These are phyloP conservation scores for Thomomys bottae DNA, from an alignment of 2,113 vertebrate species.

Conservation along the genomic window DNA sequence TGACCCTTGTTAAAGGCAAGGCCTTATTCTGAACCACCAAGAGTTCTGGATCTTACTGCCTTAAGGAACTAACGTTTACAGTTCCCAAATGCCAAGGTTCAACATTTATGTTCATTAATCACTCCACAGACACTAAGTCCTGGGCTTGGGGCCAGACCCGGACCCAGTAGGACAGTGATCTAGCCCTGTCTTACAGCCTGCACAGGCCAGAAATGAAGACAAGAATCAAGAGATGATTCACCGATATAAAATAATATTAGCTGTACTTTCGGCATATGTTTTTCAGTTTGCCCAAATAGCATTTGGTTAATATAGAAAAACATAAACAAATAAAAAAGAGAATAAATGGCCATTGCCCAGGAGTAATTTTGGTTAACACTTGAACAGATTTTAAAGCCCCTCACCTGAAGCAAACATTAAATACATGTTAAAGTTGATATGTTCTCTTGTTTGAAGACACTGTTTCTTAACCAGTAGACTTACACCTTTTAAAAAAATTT, in stretches of 20 bases:
- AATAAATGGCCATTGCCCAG: slow-evolving; percentile 18
- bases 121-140: slow-evolving; percentile 34
- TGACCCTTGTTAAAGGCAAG: slow-evolving; percentile 29
- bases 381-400: slow-evolving; percentile 14
- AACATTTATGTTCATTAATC: slow-evolving; percentile 56
- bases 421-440: neutral
- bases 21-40: slow-evolving; percentile 20
- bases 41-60: slow-evolving; percentile 25
- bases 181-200: neutral
- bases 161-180: neutral
- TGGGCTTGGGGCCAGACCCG: neutral
- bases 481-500: neutral
- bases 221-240: slow-evolving; percentile 18
- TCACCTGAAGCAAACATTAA: slow-evolving; percentile 35
- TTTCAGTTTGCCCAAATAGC: slow-evolving; percentile 48
- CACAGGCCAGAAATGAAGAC: neutral
- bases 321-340: slow-evolving; percentile 4
- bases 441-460: neutral
- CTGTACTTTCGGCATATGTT: slow-evolving; percentile 44
- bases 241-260: slow-evolving; percentile 24
- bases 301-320: slow-evolving; percentile 56
- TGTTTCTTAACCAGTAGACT: slow-evolving; percentile 17
- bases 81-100: slow-evolving; percentile 48
- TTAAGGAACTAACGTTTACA: slow-evolving; percentile 50
- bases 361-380: slow-evolving; percentile 47